Percentiles rank a stretch among this genome's conserved stretches.
These are phyloP conservation scores for Arctopsyche grandis DNA, from an alignment of 1,140 invertebrate species.

Conservation along the genomic window DNA sequence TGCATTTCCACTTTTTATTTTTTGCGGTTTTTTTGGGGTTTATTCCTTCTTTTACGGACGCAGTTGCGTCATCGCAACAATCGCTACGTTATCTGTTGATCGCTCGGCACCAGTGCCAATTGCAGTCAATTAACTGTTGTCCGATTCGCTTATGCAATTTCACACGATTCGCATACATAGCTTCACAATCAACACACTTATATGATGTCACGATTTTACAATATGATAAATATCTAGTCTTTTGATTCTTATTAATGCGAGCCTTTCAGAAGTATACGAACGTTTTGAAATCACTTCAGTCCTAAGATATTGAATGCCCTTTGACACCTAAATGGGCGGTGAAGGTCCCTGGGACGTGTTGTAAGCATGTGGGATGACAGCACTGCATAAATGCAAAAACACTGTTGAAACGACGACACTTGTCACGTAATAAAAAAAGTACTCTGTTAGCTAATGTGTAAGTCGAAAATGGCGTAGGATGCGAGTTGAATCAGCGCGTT, in stretches of 20 bases:
- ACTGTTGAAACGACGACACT: neutral
- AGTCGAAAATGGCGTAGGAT: too few relatives aligned
- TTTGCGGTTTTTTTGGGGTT: neutral
- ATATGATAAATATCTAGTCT: too few relatives aligned
- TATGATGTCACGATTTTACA: neutral
- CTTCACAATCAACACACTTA: neutral
- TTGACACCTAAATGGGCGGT: too few relatives aligned
- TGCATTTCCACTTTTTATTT: neutral
- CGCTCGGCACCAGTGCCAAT: neutral
- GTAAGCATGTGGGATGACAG: neutral
- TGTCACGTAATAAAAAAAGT: neutral
- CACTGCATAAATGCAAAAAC: conserved; percentile 8
- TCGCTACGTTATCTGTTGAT: neutral
- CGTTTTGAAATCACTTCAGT: conserved; percentile 1
- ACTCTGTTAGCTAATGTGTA: too few relatives aligned
- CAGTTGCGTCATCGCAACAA: neutral
- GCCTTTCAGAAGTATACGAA: too few relatives aligned
- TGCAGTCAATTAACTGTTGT: neutral
- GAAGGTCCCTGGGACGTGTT: too few relatives aligned
- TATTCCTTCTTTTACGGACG: neutral
- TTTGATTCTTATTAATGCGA: too few relatives aligned
- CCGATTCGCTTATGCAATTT: conserved; percentile 7
- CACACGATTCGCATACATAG: neutral
- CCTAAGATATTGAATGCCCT: neutral
- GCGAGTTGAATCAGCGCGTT: too few relatives aligned